Evolutionary conservation across 2,888 invertebrate species (phyloP).

Genomic region (Erebia aethiops): DNA sequence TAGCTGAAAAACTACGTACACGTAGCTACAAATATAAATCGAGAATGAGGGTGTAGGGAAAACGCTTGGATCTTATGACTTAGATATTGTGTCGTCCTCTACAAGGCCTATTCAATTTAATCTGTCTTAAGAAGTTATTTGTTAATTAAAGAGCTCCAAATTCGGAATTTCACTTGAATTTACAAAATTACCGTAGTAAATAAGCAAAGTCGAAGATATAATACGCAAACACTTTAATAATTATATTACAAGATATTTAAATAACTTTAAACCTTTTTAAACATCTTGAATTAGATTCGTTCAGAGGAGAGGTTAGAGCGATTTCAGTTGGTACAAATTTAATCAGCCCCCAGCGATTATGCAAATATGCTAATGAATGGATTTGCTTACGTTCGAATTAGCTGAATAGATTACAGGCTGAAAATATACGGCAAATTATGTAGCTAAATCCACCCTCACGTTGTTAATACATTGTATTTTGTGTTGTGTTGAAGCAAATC

Average conservation of each 20-base stretch:
- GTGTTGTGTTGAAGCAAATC: background rate
- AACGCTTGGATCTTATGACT: conserved; percentile 16
- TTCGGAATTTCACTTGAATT: background rate
- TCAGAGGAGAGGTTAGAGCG: conserved; percentile 42
- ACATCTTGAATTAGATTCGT: too few relatives aligned
- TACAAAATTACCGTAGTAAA: background rate
- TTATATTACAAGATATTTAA: too few relatives aligned
- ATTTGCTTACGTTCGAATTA: conserved; percentile 67
- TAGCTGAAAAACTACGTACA: too few relatives aligned
- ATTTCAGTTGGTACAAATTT: conserved; percentile 62
- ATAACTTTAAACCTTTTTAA: too few relatives aligned
- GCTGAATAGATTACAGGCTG: conserved; percentile 50
- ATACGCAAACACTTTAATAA: too few relatives aligned
- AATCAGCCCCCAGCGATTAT: conserved; percentile 72
- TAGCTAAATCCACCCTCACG: conserved; percentile 18
- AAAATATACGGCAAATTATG: conserved; percentile 33
- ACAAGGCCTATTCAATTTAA: conserved; percentile 38
- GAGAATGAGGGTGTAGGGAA: background rate
- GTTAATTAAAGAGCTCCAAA: conserved; percentile 34
- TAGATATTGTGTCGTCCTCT: conserved; percentile 29
- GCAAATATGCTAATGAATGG: conserved; percentile 67
- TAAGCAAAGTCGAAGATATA: background rate
- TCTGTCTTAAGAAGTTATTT: conserved; percentile 38
- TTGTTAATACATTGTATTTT: conserved; percentile 14
- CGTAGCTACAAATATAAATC: too few relatives aligned